Evolutionary conservation across 2,888 invertebrate species (phyloP), one percentile per base, ranked within the genome.

Genomic region (Sarcophaga caerulescens): DNA sequence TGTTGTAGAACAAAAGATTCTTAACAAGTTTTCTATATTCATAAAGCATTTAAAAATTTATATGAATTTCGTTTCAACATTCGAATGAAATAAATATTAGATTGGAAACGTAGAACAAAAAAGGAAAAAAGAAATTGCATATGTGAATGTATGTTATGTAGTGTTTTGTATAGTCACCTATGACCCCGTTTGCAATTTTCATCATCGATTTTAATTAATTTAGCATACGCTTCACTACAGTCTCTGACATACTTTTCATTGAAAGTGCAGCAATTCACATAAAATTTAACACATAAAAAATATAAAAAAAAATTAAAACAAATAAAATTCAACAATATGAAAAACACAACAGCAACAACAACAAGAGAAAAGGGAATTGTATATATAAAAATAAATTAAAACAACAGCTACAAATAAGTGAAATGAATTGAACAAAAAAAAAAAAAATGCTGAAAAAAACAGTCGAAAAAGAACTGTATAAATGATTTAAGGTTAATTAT

Each of bases 401-500:
- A 52, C 52, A 17, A 52, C 4, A 52, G 17, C 12, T 4, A 52
- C 52, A 52, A 73, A 68, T 4, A 70, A 52, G 21, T 65, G 57
- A 66, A 62, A 70, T 66, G n/a, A 47, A 74, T 63, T 21, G 12
- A 82, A 63, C 12, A 25, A 25, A 23, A 35, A 77, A 19, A 1
- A 25, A 52, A 52, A 8, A 62, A 63, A 44, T 3, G 44, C n/a
- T n/a, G 52, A 47, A 1, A 66, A 47, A 57, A 45, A 59, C 14
- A 21, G n/a, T 35, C 65, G 44, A 44, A 73, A 59, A 69, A 57
- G 14, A 25, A 73, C n/a, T 35, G 47, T 52, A 80, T 71, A 65
- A 65, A 74, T 44, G 45, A 71, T 77, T 81, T 80, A 73, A 77
- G 69, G 69, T 74, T 84, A 81, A 86, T 81, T 78, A 63, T 19